Conservation (phyloP, 2,797 vertebrate species). For the Buphagus erythrorhynchus region DNA sequence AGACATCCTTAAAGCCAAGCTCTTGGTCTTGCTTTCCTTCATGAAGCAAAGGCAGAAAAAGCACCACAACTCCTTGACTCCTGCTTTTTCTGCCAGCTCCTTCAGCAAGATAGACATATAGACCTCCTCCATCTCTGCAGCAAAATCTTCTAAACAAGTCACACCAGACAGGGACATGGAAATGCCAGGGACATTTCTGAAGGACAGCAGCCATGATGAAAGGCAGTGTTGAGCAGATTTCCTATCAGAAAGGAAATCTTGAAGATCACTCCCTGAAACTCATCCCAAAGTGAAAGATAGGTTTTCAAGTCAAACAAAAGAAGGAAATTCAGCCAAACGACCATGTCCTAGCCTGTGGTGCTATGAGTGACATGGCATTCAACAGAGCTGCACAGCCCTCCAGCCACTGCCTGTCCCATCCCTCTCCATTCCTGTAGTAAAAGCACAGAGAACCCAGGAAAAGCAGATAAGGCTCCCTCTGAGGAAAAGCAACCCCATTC, state of each 20-base stretch:
- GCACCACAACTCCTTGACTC: neutral
- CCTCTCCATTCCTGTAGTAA: fast-evolving
- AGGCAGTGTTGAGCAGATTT: neutral
- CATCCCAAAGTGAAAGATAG: neutral
- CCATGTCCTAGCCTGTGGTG: neutral
- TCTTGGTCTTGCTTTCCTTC: neutral
- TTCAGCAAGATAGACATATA: neutral
- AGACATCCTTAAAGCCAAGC: neutral
- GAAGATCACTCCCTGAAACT: neutral
- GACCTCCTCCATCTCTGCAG: neutral
- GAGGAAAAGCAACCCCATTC: neutral
- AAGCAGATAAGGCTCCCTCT: neutral
- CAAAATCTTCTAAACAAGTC: neutral
- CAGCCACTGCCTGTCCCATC: neutral
- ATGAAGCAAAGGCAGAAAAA: neutral
- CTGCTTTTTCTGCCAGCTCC: neutral
- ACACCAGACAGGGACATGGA: neutral
- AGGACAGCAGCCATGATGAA: neutral
- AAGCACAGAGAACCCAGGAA: neutral
- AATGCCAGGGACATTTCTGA: neutral
- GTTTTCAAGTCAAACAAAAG: neutral
- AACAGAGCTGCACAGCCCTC: neutral
- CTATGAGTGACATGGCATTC: neutral
- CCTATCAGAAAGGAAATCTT: neutral
- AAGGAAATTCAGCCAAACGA: neutral